Percentiles rank a stretch among this genome's conserved stretches.
Evolutionary conservation across 2,797 vertebrate genomes (phyloP).

Genomic region (Parauchenoglanis punctatus): DNA sequence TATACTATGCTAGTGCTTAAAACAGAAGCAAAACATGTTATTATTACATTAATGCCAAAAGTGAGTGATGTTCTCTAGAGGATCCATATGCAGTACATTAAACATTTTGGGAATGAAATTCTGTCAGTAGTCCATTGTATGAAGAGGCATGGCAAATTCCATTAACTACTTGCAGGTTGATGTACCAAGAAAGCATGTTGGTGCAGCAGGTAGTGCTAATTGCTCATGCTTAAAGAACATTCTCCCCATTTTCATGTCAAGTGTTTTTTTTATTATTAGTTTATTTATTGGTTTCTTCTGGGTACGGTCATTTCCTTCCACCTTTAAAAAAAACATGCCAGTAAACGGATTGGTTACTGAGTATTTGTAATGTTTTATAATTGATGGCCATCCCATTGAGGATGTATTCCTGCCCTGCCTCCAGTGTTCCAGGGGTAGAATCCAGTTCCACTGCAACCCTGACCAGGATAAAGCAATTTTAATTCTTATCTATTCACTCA

Average conservation of each 20-base stretch:
- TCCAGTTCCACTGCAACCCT: not conserved
- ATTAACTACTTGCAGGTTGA: not conserved
- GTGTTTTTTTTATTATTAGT: not conserved
- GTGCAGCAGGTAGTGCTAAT: not conserved
- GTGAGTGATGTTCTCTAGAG: not conserved
- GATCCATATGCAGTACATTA: not conserved
- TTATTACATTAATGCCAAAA: not conserved
- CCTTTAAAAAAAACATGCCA: not conserved
- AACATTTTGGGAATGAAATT: not conserved
- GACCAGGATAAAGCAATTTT: not conserved
- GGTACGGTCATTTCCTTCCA: not conserved
- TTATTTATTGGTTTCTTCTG: not conserved
- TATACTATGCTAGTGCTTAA: not conserved
- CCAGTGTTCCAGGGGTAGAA: not conserved
- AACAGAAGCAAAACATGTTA: not conserved
- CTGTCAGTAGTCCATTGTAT: not conserved
- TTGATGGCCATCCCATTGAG: not conserved
- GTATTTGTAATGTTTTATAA: not conserved
- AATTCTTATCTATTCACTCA: not conserved
- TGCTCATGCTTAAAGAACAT: not conserved
- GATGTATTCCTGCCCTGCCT: not conserved
- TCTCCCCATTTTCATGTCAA: not conserved
- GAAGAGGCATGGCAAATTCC: not conserved
- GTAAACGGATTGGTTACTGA: not conserved
- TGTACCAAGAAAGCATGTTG: not conserved